phyloP scores from a whole-genome alignment of 2,888 invertebrate genomes.

The Polyommatus iphigenia region DNA sequence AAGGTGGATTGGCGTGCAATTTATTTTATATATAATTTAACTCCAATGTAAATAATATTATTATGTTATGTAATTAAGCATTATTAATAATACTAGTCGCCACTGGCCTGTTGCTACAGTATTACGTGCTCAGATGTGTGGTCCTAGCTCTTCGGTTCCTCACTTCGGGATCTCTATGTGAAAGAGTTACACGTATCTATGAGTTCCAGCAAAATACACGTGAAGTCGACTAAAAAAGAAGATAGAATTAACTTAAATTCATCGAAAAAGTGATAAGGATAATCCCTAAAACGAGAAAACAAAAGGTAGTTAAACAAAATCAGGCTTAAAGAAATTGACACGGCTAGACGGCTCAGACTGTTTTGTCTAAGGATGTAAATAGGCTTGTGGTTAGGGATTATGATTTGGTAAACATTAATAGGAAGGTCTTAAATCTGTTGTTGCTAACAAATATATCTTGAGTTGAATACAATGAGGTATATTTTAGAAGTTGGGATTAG shows the following conservation, averaged over 20 bases:
- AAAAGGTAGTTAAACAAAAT: not conserved
- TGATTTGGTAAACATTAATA: not conserved
- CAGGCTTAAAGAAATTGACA: not conserved
- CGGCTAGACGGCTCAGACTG: not conserved
- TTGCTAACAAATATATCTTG: conserved; percentile 8
- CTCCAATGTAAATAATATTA: not conserved
- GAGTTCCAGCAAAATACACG: not conserved
- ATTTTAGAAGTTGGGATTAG: conserved; percentile 10
- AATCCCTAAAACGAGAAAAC: not conserved
- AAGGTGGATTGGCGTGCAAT: conserved; percentile 44
- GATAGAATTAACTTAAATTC: not conserved
- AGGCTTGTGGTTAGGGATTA: not conserved
- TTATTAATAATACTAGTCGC: too few species aligned
- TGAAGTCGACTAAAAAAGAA: not conserved
- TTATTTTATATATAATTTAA: not conserved
- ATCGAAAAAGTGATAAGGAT: conserved; percentile 14
- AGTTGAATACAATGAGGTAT: not conserved
- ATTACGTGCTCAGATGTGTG: too few species aligned
- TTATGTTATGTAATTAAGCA: too few species aligned
- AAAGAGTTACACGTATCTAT: not conserved
- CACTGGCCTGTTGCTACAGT: too few species aligned
- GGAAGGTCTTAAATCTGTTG: not conserved
- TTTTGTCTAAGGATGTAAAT: not conserved
- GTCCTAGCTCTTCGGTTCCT: too few species aligned
- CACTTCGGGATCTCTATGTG: not conserved